Evolutionary conservation across 2,797 vertebrate species (phyloP).

Genomic region (Dendrocincla tyrannina): DNA sequence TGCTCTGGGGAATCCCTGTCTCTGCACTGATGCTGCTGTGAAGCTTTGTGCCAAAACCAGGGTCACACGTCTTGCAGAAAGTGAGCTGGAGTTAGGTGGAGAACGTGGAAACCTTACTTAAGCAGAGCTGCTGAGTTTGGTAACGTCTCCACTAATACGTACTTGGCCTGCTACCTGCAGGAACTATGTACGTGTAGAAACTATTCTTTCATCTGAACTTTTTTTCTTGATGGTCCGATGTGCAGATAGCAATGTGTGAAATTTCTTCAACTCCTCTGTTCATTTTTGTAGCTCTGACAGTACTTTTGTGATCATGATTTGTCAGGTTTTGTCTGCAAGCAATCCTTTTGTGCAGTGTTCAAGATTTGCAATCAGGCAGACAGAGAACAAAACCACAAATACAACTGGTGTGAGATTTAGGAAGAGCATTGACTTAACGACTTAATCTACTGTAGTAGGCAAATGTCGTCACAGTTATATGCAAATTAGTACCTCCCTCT

Average conservation of each 20-base stretch:
- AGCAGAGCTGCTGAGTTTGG: not conserved
- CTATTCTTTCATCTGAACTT: not conserved
- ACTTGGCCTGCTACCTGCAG: not conserved
- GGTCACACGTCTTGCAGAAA: not conserved
- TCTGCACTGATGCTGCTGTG: not conserved
- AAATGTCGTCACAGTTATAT: not conserved
- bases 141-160: not conserved
- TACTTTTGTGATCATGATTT: not conserved
- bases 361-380: not conserved
- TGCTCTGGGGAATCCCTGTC: not conserved
- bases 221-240: not conserved
- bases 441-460: not conserved
- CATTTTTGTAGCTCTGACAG: not conserved
- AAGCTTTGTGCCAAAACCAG: not conserved
- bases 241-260: not conserved
- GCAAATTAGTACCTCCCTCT: not conserved
- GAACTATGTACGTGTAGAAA: accelerated
- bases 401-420: not conserved
- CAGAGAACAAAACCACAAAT: not conserved
- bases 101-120: not conserved
- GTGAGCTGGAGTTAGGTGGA: not conserved
- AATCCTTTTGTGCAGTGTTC: not conserved
- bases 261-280: not conserved
- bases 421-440: not conserved
- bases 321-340: not conserved